Percentiles rank a stretch among this genome's conserved stretches.
These are phyloP conservation scores for Pseudopodoces humilis DNA, from an alignment of 2,113 vertebrate species.

Conservation along the genomic window DNA sequence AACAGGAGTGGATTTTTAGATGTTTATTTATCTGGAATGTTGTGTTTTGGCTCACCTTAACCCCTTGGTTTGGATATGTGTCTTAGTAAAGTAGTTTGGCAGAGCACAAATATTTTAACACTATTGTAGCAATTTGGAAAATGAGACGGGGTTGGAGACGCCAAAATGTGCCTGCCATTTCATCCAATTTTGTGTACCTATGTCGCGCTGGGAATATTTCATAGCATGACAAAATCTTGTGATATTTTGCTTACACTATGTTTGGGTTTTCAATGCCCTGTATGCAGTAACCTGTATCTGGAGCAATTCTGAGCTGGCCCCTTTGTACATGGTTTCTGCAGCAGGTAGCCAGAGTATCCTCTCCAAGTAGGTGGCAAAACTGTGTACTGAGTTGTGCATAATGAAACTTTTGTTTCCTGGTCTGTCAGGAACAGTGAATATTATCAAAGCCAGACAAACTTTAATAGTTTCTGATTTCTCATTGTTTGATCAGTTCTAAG, in stretches of 20 bases:
- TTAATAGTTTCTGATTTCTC: slow-evolving; percentile 33
- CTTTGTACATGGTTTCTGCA: neutral
- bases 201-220: neutral
- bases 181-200: neutral
- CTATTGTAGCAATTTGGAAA: neutral
- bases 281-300: neutral
- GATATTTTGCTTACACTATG: neutral
- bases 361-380: slow-evolving; percentile 60
- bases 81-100: neutral
- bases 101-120: slow-evolving; percentile 22
- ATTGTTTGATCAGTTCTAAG: slow-evolving; percentile 13
- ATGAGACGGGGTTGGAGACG: fast-evolving
- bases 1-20: neutral
- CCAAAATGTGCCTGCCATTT: neutral
- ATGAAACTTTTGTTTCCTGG: slow-evolving; percentile 54
- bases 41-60: slow-evolving; percentile 49
- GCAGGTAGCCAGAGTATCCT: neutral
- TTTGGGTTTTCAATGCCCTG: neutral
- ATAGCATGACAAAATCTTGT: neutral
- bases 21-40: slow-evolving; percentile 56
- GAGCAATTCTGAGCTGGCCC: neutral
- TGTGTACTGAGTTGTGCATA: slow-evolving; percentile 45
- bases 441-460: slow-evolving; percentile 44
- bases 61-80: neutral
- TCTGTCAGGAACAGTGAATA: slow-evolving; percentile 18